phyloP scores from a whole-genome alignment of 2,888 invertebrate species.

The Acheta domesticus region DNA sequence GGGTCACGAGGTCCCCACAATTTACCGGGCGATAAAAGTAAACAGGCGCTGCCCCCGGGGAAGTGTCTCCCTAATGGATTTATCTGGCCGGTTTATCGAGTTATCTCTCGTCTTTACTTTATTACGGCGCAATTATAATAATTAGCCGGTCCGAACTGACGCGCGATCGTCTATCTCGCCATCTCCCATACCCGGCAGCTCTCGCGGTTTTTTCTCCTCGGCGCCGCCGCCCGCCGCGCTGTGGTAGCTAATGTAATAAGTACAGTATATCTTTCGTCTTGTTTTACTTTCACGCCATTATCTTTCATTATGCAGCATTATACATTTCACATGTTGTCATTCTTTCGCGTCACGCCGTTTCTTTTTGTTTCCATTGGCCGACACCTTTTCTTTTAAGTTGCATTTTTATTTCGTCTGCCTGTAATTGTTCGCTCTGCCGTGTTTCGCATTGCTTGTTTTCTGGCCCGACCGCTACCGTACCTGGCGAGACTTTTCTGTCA shows the following conservation, averaged over 20 bases:
- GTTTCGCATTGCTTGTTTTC: neutral
- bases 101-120: neutral
- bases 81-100: constrained; percentile 18
- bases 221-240: neutral
- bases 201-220: neutral
- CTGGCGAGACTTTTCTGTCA: too few relatives aligned
- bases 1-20: neutral
- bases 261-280: constrained; percentile 11
- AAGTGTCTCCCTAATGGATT: neutral
- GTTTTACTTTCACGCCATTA: constrained; percentile 3
- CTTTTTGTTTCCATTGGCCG: neutral
- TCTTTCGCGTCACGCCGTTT: neutral
- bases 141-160: neutral
- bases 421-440: neutral
- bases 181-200: neutral
- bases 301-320: constrained; percentile 18
- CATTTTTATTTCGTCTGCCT: neutral
- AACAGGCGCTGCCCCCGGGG: neutral
- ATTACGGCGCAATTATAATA: constrained; percentile 2
- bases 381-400: neutral
- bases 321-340: neutral
- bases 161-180: neutral
- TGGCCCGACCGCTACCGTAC: too few relatives aligned
- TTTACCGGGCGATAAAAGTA: neutral
- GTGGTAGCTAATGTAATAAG: neutral